phyloP scores from a whole-genome alignment of 2,888 invertebrate genomes.

The Chorisops tibialis region DNA sequence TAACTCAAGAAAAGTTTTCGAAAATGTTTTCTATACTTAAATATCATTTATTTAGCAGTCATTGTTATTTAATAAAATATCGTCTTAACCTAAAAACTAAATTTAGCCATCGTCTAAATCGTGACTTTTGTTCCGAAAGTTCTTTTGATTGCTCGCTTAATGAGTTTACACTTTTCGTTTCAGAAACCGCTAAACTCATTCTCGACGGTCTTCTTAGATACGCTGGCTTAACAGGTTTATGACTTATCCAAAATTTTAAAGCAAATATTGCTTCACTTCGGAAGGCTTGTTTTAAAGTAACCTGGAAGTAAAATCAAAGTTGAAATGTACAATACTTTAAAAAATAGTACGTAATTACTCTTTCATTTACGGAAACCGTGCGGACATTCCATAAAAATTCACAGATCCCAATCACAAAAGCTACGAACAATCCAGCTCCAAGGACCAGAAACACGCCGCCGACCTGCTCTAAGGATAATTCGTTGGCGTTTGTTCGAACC shows the following conservation, averaged over 20 bases:
- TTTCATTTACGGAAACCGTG: slow-evolving; percentile 72
- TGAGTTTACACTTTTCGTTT: too few relatives aligned
- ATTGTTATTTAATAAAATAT: too few relatives aligned
- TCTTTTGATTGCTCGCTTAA: too few relatives aligned
- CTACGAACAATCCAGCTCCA: slow-evolving; percentile 67
- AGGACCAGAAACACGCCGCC: slow-evolving; percentile 90
- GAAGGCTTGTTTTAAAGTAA: slow-evolving; percentile 66
- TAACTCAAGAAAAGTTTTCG: too few relatives aligned
- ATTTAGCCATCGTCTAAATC: too few relatives aligned
- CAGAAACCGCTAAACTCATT: too few relatives aligned
- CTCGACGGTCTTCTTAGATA: too few relatives aligned
- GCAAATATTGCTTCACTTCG: slow-evolving; percentile 69
- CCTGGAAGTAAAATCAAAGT: slow-evolving; percentile 44
- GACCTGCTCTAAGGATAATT: slow-evolving; percentile 62
- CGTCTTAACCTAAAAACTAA: too few relatives aligned
- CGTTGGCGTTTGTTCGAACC: slow-evolving; percentile 43
- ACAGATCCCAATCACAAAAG: slow-evolving; percentile 70
- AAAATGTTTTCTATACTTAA: too few relatives aligned
- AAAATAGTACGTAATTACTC: slow-evolving; percentile 53
- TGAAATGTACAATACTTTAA: neutral
- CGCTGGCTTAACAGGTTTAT: slow-evolving; percentile 60
- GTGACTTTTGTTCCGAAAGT: too few relatives aligned
- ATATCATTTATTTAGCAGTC: too few relatives aligned
- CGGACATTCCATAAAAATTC: slow-evolving; percentile 86
- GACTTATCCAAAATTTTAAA: slow-evolving; percentile 67